Evolutionary conservation across 1,140 invertebrate species (phyloP), one percentile per base, ranked within the genome.

Genomic region (Dendroctonus valens): DNA sequence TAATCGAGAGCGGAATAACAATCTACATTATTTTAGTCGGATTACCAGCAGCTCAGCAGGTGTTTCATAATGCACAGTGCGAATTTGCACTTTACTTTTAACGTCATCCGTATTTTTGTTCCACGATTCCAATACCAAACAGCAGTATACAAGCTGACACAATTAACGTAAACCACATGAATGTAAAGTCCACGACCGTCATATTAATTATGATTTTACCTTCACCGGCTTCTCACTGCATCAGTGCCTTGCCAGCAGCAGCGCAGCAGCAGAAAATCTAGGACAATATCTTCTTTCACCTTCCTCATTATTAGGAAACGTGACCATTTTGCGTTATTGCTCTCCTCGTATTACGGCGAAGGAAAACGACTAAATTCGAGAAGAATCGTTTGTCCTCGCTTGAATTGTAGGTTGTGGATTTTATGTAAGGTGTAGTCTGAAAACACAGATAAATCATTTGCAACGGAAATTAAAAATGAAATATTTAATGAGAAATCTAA

Each of bases 241-340:
- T 52, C 49, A 40, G 59, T 61, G 48, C 46, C 39, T 61, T 61
- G 41, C 49, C 57, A 37, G 26, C 26, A 26, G 26, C 26, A 26
- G 26, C 26, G 26, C 26, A 59, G 46, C 59, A 52, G 59, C 59
- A 41, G 59, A 61, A 60, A 60, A 61, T 61, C 59, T 61, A 61
- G 59, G 59, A 61, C 59, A 42, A 61, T 51, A 61, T 61, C 59
- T 46, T 61, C 59, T 61, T 61, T n/a, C n/a, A n/a, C n/a, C n/a
- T n/a, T 61, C 48, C 59, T 61, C 49, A 61, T 61, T 61, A 61
- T 61, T 61, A 61, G 49, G n/a, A 52, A 61, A 61, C 59, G 59
- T 61, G 59, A 61, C 59, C 59, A 61, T 61, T 61, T 61, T 61
- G 37, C 59, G 49, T 61, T 61, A 61, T 61, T 52, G 59, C 59